phyloP scores from a whole-genome alignment of 2,888 invertebrate genomes.

The Drosophila conformis region DNA sequence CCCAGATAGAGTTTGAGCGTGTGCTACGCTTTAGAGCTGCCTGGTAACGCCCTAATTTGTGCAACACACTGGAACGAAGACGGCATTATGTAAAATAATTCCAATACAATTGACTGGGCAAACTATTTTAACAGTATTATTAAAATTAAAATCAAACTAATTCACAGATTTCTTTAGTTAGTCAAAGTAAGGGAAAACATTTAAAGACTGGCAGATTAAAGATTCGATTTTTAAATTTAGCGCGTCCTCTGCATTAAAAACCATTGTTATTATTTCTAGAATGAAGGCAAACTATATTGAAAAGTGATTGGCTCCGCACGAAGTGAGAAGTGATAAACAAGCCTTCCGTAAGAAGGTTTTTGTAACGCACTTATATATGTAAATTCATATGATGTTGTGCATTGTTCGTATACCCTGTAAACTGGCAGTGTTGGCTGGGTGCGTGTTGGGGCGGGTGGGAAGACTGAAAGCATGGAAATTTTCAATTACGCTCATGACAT shows the following conservation, averaged over 20 bases:
- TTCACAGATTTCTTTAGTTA: not conserved
- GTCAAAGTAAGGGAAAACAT: not conserved
- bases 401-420: not conserved
- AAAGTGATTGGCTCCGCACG: not conserved
- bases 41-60: not conserved
- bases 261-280: not conserved
- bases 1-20: conserved; percentile 2
- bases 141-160: not conserved
- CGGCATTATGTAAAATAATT: not conserved
- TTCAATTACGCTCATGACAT: conserved; percentile 79
- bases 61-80: not conserved
- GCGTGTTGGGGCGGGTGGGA: not conserved
- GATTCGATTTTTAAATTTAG: not conserved
- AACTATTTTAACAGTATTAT: not conserved
- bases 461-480: conserved; percentile 47
- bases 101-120: not conserved
- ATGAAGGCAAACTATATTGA: not conserved
- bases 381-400: too few species aligned
- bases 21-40: not conserved
- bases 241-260: too few species aligned
- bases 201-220: not conserved
- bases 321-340: not conserved
- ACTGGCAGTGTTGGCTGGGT: conserved; percentile 3
- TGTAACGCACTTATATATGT: not conserved
- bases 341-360: not conserved